Evolutionary conservation across 2,888 invertebrate species (phyloP), one percentile per base, ranked within the genome.

Genomic region (Tetragonula carbonaria): DNA sequence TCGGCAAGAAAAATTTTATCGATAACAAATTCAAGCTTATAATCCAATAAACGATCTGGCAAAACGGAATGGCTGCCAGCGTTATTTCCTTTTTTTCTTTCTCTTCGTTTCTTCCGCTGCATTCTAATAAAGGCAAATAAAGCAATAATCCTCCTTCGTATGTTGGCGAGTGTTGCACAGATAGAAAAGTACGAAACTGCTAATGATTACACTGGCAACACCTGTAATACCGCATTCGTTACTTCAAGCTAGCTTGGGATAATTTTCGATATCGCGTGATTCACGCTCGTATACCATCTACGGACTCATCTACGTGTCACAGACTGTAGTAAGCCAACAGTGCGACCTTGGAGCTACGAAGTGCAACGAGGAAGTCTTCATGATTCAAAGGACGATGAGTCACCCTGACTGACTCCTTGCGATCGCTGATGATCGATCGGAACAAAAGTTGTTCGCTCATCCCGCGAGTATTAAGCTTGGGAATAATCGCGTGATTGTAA

Each of bases 231-330:
- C 81, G 70, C 82, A 80, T 88, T 84, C 85, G 82, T 89, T 89
- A 84, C 81, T 57, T 67, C 53, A 68, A 71, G 86, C 88, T 79
- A 80, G 74, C 75, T 65, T 28, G 79, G 11, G 82, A 72, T 82
- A 79, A 88, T 85, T 89, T 84, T 89, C 82, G 70, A 86, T 86
- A 88, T 91, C 79, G 91, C 91, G 89, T 91, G 91, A 88, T 89
- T 63, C 82, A 72, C 59, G 74, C 75, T 85, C 89, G 85, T 91
- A 89, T 88, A 84, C 18, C 45, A 45, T 45, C 45, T 72, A 45
- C 71, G 73, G 81, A 63, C 72, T 83, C 87, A 66, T 87, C 85
- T 80, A 67, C 82, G 86, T 87, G 85, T 84, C 86, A 82, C 81
- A 85, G 73, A 84, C 80, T 82, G 33, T 65, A 74, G 73, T 71